Conservation (phyloP, 2,888 invertebrate genomes). For the Nebria brevicollis region DNA sequence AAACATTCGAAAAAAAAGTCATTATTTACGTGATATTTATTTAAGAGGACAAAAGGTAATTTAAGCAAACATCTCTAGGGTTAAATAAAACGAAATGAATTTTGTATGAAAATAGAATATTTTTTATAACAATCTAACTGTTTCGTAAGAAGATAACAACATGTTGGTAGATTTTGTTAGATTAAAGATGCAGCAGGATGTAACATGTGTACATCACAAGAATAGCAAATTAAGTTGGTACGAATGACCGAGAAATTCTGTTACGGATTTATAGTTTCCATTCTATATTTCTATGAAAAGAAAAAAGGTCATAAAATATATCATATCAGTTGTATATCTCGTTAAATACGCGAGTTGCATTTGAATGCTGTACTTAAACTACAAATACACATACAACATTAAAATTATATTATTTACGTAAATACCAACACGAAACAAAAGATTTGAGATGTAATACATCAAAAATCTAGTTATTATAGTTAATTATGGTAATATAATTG, state of each 20-base stretch:
- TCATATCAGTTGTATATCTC: neutral
- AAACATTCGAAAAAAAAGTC: neutral
- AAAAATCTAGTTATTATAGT: too few relatives aligned
- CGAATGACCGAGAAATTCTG: neutral
- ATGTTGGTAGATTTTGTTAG: neutral
- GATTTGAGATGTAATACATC: too few relatives aligned
- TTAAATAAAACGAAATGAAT: too few relatives aligned
- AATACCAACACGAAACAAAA: too few relatives aligned
- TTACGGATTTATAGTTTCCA: neutral
- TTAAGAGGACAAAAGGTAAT: too few relatives aligned
- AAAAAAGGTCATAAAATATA: neutral
- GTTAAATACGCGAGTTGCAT: neutral
- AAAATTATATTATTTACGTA: too few relatives aligned
- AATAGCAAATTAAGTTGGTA: slow-evolving; percentile 1
- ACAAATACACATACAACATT: too few relatives aligned
- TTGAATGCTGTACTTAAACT: neutral
- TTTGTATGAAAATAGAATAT: neutral
- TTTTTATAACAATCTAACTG: neutral
- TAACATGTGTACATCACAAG: slow-evolving; percentile 1
- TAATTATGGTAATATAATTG: too few relatives aligned
- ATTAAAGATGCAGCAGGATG: slow-evolving; percentile 1
- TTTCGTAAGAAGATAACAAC: neutral
- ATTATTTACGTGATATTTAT: neutral
- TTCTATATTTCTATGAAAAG: neutral
- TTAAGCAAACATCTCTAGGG: too few relatives aligned